phyloP scores from a whole-genome alignment of 1,140 invertebrate species.

The Atta cephalotes region DNA sequence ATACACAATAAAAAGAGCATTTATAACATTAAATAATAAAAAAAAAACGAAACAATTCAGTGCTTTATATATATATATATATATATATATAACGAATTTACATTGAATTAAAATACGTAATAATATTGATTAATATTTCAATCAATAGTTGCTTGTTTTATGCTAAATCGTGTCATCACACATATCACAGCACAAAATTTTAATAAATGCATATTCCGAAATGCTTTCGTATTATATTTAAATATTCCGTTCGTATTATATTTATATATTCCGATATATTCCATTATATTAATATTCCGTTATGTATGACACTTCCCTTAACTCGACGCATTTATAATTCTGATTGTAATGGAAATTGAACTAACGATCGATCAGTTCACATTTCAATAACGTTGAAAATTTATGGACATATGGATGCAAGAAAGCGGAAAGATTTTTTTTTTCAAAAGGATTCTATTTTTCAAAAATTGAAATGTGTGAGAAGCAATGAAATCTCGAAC shows the following conservation, averaged over 20 bases:
- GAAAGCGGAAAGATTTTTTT: not conserved
- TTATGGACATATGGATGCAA: not conserved
- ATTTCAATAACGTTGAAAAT: conserved; percentile 7
- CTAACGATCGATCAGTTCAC: conserved; percentile 25
- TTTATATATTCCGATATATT: conserved; percentile 66
- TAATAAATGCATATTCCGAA: conserved; percentile 78
- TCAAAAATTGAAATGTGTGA: not conserved
- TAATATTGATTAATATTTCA: conserved; percentile 55
- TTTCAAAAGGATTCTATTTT: not conserved
- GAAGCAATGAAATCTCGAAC: not conserved
- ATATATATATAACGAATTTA: conserved; percentile 37
- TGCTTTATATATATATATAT: conserved; percentile 34
- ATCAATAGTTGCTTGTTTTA: conserved; percentile 69
- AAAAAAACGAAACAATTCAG: conserved; percentile 53
- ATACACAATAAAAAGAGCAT: conserved; percentile 41
- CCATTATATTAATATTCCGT: conserved; percentile 68
- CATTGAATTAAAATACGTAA: conserved; percentile 50
- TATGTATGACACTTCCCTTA: conserved; percentile 57
- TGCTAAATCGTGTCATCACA: conserved; percentile 74
- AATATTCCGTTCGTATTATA: conserved; percentile 61
- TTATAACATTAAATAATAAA: conserved; percentile 55
- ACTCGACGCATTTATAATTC: not conserved
- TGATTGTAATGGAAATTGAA: not conserved
- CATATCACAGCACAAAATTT: conserved; percentile 83
- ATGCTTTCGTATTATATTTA: conserved; percentile 66